Base-by-base conservation (phyloP, 2,113 vertebrate species). In the Menura novaehollandiae region DNA sequence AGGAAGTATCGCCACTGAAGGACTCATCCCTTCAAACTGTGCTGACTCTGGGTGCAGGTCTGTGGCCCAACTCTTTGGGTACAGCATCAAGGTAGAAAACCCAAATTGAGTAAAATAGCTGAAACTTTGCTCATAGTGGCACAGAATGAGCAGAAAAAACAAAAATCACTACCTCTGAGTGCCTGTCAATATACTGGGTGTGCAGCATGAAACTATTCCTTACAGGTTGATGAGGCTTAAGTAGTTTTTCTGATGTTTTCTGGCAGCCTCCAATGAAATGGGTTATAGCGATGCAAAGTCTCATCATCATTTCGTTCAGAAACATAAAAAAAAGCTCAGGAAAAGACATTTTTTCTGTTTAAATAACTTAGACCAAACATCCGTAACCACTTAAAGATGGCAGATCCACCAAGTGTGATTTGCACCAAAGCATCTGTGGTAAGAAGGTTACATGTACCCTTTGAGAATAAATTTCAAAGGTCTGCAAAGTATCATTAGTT, bases 391-490 rank as follows among this genome's bases (percentile, higher is more conserved):
- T 95, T 91, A 86, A 72, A 95, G 21, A 76, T 89, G 76, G 59
- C 90, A 94, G 88, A 93, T 74, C 37, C 64, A 93, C 72, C 75
- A 95, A 53, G 85, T 75, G 91, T 96, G 95, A 96, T 96, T 96
- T 95, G 92, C 85, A 91, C 64, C 73, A 93, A 94, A 91, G 95
- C 90, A 96, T 84, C 92, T 93, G 93, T 77, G 72, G 67, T 89
- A 75, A 86, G 93, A 94, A 96, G 93, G 92, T 96, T 95, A 96
- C 69, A 95, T 90, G 88, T 91, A 91, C 0, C 16, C 91, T 95
- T 93, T 87, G 92, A 94, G 92, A 96, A 96, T 91, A 96, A 95
- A 96, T 96, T 97, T 96, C 95, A 96, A 96, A 96, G 95, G 94
- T 94, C 92, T 95, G 73, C 64, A 89, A 91, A 94, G 69, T 68